These are phyloP conservation scores for Pachyuromys duprasi DNA, from an alignment of 2,797 vertebrate genomes.

Conservation along the genomic window DNA sequence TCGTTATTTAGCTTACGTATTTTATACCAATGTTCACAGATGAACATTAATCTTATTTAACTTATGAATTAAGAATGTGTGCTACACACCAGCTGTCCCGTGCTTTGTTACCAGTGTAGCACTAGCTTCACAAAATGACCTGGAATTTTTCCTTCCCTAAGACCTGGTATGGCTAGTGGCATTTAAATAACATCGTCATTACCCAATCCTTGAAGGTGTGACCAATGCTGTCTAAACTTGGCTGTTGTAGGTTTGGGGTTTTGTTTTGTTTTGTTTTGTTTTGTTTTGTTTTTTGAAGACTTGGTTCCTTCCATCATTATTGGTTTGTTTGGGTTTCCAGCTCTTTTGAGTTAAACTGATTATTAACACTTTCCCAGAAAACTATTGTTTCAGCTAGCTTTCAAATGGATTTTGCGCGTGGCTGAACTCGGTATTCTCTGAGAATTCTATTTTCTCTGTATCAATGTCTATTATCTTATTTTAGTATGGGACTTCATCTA, in stretches of 20 bases:
- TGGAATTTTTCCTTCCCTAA: not conserved
- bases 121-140: not conserved
- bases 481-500: not conserved
- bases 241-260: not conserved
- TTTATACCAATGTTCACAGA: conserved; percentile 5
- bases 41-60: not conserved
- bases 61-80: not conserved
- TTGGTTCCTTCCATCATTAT: not conserved
- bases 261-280: no score
- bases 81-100: not conserved
- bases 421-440: not conserved
- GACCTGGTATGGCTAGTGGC: not conserved
- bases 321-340: not conserved
- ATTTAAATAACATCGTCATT: not conserved
- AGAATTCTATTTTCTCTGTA: conserved; percentile 17
- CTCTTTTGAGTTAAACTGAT: conserved; percentile 35
- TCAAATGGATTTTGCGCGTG: not conserved
- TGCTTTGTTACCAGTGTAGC: not conserved
- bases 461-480: not conserved
- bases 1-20: not conserved
- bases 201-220: not conserved
- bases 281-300: not conserved
- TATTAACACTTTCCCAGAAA: conserved; percentile 33
- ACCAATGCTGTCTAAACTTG: not conserved
- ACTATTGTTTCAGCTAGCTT: conserved; percentile 14